Conservation (phyloP, 2,113 vertebrate genomes). For the Grammomys dolichurus region DNA sequence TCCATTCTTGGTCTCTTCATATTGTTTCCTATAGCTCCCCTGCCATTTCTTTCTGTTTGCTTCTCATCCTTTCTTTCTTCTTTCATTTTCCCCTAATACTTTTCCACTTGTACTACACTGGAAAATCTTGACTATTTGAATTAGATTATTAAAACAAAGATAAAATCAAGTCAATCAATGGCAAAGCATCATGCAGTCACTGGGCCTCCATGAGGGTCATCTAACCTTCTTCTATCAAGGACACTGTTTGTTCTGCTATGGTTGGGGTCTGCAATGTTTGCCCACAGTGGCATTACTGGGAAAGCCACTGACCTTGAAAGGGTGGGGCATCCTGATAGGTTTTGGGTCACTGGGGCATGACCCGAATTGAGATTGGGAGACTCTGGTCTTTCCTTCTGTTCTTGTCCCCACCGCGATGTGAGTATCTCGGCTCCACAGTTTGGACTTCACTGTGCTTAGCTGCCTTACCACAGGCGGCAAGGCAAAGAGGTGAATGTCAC, state of each 20-base stretch:
- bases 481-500: neutral
- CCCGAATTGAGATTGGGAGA: neutral
- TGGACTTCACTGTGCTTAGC: neutral
- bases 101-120: neutral
- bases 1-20: neutral
- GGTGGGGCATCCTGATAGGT: neutral
- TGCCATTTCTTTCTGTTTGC: neutral
- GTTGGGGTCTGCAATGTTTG: neutral
- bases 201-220: neutral
- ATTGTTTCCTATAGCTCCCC: neutral
- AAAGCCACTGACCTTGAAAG: neutral
- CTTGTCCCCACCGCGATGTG: neutral
- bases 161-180: neutral
- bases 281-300: neutral
- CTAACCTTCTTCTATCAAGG: neutral
- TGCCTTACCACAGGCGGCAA: neutral
- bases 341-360: neutral
- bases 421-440: neutral
- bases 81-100: conserved; percentile 25
- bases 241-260: neutral
- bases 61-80: neutral
- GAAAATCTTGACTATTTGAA: neutral
- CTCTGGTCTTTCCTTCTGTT: neutral
- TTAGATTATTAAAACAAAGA: neutral
- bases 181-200: neutral